These are phyloP conservation scores for Dicentrarchus labrax DNA, from an alignment of 2,113 vertebrate genomes.

Conservation along the genomic window DNA sequence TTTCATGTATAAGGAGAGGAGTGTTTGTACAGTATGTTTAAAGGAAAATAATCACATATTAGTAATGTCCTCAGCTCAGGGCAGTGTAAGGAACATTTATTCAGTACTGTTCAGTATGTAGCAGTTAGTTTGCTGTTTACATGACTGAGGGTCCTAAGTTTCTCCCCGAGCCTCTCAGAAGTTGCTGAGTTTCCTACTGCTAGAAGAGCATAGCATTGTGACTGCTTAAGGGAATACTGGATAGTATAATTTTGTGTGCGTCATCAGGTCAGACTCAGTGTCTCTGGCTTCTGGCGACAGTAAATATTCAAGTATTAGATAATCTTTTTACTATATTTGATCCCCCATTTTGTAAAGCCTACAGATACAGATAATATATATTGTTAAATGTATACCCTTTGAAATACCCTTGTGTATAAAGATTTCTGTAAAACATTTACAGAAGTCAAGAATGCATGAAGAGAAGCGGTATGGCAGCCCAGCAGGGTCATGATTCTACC, in stretches of 20 bases:
- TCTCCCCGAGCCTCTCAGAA: background rate
- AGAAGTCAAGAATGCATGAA: slow-evolving; percentile 22
- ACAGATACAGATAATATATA: background rate
- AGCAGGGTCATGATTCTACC: slow-evolving; percentile 59
- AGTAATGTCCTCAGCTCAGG: background rate
- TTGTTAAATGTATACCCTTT: background rate
- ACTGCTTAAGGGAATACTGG: background rate
- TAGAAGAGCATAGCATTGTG: background rate
- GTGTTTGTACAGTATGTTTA: slow-evolving; percentile 25
- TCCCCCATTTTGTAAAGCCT: background rate
- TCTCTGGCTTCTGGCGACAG: background rate
- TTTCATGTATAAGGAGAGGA: slow-evolving; percentile 9
- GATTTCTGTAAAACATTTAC: slow-evolving; percentile 1
- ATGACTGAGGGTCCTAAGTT: background rate
- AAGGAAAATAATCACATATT: slow-evolving; percentile 2
- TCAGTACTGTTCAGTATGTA: background rate
- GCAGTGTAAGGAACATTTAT: background rate
- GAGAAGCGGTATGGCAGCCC: slow-evolving; percentile 39
- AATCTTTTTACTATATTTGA: background rate
- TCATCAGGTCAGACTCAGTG: slow-evolving; percentile 7
- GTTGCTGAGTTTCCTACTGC: background rate
- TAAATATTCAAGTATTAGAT: background rate
- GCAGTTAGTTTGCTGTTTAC: background rate
- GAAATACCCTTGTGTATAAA: background rate
- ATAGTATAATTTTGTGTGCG: slow-evolving; percentile 11